These are phyloP conservation scores for Synanthedon formicaeformis DNA, from an alignment of 2,888 invertebrate genomes.

Conservation along the genomic window DNA sequence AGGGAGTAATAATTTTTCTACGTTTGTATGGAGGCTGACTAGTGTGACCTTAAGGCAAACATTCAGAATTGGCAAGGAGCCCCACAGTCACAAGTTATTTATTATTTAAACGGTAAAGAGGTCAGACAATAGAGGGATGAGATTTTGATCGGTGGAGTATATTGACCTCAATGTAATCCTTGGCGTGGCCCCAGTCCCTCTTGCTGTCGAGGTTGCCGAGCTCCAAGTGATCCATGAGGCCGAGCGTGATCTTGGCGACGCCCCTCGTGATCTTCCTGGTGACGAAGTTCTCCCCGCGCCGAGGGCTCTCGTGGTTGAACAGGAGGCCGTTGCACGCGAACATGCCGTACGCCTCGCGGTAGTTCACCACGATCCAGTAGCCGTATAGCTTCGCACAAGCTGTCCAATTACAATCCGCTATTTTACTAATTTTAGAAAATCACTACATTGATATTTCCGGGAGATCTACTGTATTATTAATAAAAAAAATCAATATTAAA, in stretches of 20 bases:
- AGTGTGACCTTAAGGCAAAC: too few species aligned
- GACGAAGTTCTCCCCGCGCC: constrained; percentile 97
- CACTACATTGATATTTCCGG: too few species aligned
- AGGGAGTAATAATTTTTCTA: too few species aligned
- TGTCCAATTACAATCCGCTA: constrained; percentile 29
- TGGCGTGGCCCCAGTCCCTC: constrained; percentile 98
- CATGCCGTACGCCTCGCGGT: constrained; percentile 94
- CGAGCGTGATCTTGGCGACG: constrained; percentile 95
- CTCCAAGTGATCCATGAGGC: constrained; percentile 86
- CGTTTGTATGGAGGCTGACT: too few species aligned
- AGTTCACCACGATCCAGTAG: constrained; percentile 96
- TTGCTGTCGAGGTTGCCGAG: constrained; percentile 95
- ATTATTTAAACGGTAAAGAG: too few species aligned
- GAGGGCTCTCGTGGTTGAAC: constrained; percentile 96
- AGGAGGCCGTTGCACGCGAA: constrained; percentile 96
- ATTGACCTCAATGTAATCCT: constrained; percentile 91
- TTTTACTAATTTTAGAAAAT: too few species aligned
- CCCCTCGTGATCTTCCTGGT: constrained; percentile 97
- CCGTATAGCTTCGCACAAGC: constrained; percentile 96
- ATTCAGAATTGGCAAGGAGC: too few species aligned
- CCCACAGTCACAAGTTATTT: too few species aligned
- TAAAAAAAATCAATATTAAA: too few species aligned
- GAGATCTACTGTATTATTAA: too few species aligned
- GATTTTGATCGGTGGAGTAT: too few species aligned
- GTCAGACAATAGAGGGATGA: too few species aligned